Conservation (phyloP, 2,113 vertebrate genomes). For the Cacatua alba region DNA sequence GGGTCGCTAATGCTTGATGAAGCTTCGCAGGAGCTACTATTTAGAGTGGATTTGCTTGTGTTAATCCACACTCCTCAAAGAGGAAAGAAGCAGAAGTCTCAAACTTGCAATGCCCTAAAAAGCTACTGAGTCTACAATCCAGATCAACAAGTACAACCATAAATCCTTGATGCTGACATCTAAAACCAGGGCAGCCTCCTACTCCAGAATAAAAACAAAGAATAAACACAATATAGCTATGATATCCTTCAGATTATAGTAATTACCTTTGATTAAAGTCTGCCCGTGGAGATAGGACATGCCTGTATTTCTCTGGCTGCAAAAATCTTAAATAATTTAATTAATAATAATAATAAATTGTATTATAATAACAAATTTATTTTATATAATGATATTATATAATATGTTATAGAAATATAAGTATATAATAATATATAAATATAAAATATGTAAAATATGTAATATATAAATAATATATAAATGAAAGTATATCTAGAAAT, state of each 20-base stretch:
- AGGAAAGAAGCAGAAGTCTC: neutral
- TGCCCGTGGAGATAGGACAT: too few relatives aligned
- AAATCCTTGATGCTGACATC: neutral
- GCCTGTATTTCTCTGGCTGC: too few relatives aligned
- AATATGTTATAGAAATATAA: too few relatives aligned
- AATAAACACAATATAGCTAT: neutral
- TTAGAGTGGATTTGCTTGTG: neutral
- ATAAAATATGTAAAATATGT: too few relatives aligned
- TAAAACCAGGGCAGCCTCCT: neutral
- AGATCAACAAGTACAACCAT: neutral
- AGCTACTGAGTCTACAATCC: neutral
- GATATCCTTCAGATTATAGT: neutral
- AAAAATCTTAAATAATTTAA: too few relatives aligned
- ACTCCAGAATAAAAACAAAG: neutral
- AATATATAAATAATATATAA: too few relatives aligned
- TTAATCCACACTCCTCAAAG: neutral
- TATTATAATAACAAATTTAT: too few relatives aligned
- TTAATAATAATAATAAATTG: too few relatives aligned
- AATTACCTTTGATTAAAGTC: neutral
- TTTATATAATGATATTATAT: too few relatives aligned
- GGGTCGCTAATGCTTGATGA: neutral
- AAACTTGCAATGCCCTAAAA: neutral
- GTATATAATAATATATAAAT: too few relatives aligned
- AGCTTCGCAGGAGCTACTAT: neutral
- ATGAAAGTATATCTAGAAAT: too few relatives aligned